phyloP scores from a whole-genome alignment of 2,888 invertebrate species.

The Nemotelus pantherinus region DNA sequence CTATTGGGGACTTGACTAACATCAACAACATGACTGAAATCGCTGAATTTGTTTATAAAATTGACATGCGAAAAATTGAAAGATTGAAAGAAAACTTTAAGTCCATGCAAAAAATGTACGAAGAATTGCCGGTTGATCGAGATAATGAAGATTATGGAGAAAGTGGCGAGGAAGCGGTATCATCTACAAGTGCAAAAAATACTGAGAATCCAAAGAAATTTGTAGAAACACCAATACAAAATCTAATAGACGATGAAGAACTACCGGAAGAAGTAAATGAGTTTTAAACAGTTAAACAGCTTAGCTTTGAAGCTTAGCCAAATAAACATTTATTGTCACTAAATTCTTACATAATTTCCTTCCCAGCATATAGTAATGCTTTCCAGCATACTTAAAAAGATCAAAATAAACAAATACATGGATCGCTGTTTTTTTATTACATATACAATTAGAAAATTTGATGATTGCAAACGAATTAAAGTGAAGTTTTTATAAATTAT shows the following conservation, averaged over 20 bases:
- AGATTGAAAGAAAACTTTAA: constrained; percentile 32
- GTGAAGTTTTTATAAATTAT: too few species aligned
- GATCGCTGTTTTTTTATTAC: too few species aligned
- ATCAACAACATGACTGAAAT: constrained; percentile 91
- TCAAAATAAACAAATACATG: too few species aligned
- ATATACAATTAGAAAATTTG: too few species aligned
- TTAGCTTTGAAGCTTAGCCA: too few species aligned
- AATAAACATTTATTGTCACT: too few species aligned
- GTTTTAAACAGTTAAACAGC: too few species aligned
- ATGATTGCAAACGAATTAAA: too few species aligned
- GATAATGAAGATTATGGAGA: background rate
- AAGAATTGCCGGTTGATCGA: constrained; percentile 27
- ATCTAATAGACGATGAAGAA: constrained; percentile 63
- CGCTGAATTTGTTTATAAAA: constrained; percentile 93
- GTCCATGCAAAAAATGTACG: constrained; percentile 36
- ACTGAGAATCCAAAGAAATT: constrained; percentile 55
- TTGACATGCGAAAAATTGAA: constrained; percentile 69
- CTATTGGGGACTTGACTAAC: constrained; percentile 65
- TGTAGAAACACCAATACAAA: constrained; percentile 65
- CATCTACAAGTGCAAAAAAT: constrained; percentile 42
- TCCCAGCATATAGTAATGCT: too few species aligned
- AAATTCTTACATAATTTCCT: too few species aligned
- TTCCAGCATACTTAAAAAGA: too few species aligned
- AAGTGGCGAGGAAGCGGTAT: constrained; percentile 35
- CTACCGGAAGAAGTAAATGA: too few species aligned